These are phyloP conservation scores for Cartodere bifasciata DNA, from an alignment of 2,888 invertebrate species.

Conservation along the genomic window DNA sequence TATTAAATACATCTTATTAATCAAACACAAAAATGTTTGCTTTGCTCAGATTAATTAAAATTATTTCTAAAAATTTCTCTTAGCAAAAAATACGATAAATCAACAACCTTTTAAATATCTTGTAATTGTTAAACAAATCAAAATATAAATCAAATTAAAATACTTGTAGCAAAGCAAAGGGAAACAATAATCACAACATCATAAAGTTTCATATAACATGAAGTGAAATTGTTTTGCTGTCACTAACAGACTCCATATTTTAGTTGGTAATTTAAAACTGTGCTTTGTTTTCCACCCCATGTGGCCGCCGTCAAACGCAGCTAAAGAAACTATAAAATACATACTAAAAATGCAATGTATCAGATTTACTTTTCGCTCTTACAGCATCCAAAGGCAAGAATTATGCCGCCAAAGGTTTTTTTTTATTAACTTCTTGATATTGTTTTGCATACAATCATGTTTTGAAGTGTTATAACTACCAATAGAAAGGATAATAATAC, in stretches of 20 bases:
- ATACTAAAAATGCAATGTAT: constrained; percentile 18
- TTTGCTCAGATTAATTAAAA: no score
- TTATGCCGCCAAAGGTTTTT: no score
- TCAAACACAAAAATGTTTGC: no score
- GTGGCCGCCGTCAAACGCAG: constrained; percentile 26
- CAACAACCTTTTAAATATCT: constrained; percentile 18
- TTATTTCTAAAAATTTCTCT: no score
- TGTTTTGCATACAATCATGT: no score
- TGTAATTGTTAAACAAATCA: constrained; percentile 15
- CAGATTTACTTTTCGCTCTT: constrained; percentile 8
- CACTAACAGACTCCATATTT: constrained; percentile 27
- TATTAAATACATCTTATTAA: no score
- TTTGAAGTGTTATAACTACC: no score
- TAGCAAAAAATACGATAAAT: constrained; percentile 4
- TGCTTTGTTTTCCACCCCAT: constrained; percentile 27
- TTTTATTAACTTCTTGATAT: no score
- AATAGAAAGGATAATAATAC: no score
- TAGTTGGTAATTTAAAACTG: constrained; percentile 28
- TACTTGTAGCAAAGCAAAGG: constrained; percentile 23
- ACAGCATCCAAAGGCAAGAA: not conserved
- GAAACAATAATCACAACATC: constrained; percentile 27
- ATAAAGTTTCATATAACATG: constrained; percentile 28
- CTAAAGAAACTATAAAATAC: constrained; percentile 22
- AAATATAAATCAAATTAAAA: constrained; percentile 22
- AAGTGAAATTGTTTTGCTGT: constrained; percentile 27